phyloP scores from a whole-genome alignment of 2,113 vertebrate species.

The Galeopterus variegatus region DNA sequence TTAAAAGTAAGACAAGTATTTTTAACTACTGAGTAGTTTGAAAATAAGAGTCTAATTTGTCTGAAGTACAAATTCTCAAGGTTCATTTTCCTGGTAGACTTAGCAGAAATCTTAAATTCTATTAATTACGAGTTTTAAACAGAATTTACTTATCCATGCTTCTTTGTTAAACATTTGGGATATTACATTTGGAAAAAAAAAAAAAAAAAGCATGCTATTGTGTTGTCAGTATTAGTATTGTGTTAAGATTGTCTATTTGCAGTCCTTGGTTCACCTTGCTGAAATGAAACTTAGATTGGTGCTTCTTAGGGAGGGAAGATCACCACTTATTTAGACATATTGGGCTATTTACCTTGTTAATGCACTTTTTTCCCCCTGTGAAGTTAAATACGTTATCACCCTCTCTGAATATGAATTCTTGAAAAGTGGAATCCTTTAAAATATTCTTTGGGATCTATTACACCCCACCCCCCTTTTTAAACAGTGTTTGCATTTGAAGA shows the following conservation, averaged over 20 bases:
- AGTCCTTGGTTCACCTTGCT: background rate
- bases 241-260: background rate
- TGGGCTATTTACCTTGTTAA: background rate
- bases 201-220: background rate
- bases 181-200: background rate
- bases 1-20: background rate
- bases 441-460: background rate
- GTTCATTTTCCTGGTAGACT: background rate
- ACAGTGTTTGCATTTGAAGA: background rate
- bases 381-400: background rate
- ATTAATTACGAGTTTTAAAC: background rate
- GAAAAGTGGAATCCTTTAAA: background rate
- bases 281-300: slow-evolving; percentile 17
- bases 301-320: background rate
- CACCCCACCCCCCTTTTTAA: background rate
- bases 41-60: slow-evolving; percentile 18
- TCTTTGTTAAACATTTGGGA: background rate
- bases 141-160: background rate
- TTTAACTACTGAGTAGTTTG: background rate
- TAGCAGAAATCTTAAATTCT: background rate
- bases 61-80: background rate
- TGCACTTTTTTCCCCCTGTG: background rate
- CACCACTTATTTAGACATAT: background rate
- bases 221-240: background rate
- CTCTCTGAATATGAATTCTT: background rate